Conservation (phyloP, 2,113 vertebrate genomes). For the Arvicanthis niloticus region DNA sequence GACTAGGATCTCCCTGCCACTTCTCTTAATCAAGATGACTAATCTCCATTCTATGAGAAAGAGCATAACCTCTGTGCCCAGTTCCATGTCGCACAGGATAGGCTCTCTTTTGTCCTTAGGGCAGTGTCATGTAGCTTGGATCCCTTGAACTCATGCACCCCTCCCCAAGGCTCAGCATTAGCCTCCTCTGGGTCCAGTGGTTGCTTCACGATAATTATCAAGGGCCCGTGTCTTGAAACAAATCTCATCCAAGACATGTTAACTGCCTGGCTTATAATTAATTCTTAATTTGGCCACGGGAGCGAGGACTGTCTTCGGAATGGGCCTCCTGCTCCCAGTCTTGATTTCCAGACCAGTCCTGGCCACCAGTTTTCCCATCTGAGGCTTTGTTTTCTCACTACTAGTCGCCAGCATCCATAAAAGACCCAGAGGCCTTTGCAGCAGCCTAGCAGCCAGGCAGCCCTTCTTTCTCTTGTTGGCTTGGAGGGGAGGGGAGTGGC, state of each 20-base stretch:
- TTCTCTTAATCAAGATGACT: neutral
- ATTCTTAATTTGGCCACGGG: neutral
- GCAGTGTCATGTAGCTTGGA: accelerated
- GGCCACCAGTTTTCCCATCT: neutral
- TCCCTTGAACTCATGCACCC: no score
- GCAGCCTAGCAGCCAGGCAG: neutral
- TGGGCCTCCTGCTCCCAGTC: neutral
- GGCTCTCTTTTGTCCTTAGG: neutral
- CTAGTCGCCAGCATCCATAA: neutral
- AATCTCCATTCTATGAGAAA: neutral
- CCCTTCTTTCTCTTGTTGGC: neutral
- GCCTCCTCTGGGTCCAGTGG: neutral
- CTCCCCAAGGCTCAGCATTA: neutral
- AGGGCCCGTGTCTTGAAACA: neutral
- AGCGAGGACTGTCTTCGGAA: neutral
- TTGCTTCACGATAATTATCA: neutral
- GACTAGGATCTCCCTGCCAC: neutral
- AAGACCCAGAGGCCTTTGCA: neutral
- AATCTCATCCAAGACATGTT: neutral
- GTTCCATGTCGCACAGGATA: no score
- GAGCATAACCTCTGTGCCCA: neutral
- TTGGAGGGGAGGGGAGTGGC: neutral
- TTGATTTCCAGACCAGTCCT: neutral
- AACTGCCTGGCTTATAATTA: neutral
- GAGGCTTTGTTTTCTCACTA: neutral